Evolutionary conservation across 2,113 vertebrate genomes (phyloP).

Genomic region (Cettia cetti): DNA sequence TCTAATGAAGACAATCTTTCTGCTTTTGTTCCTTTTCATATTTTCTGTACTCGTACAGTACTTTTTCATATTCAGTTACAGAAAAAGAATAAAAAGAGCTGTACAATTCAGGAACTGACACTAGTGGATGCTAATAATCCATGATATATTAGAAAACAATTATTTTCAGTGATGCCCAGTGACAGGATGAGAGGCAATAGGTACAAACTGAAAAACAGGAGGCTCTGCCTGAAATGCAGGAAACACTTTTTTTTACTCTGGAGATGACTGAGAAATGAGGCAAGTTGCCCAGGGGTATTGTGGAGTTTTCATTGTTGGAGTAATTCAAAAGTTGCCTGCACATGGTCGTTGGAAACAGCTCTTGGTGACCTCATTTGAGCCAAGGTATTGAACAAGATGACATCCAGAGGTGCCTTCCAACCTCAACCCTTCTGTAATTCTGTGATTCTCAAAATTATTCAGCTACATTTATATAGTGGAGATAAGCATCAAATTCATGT

Average conservation of each 20-base stretch:
- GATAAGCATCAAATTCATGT: background rate
- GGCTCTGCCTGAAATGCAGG: background rate
- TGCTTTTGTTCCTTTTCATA: background rate
- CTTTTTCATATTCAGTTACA: background rate
- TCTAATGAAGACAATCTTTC: background rate
- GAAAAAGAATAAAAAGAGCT: background rate
- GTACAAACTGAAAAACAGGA: background rate
- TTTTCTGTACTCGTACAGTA: background rate
- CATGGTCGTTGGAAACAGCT: background rate
- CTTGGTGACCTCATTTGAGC: background rate
- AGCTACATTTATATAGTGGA: background rate
- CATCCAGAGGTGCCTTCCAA: background rate
- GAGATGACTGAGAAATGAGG: background rate
- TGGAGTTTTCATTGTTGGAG: background rate
- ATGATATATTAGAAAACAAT: background rate
- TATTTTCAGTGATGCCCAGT: background rate
- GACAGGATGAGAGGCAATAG: background rate
- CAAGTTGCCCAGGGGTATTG: background rate
- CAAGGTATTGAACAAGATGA: accelerated
- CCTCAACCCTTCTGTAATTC: background rate
- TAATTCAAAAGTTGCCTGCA: background rate
- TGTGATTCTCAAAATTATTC: background rate
- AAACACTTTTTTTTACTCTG: background rate
- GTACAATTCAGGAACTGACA: background rate
- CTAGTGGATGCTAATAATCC: background rate